These are phyloP conservation scores for Macroglossus sobrinus DNA, from an alignment of 2,113 vertebrate species.

Conservation along the genomic window DNA sequence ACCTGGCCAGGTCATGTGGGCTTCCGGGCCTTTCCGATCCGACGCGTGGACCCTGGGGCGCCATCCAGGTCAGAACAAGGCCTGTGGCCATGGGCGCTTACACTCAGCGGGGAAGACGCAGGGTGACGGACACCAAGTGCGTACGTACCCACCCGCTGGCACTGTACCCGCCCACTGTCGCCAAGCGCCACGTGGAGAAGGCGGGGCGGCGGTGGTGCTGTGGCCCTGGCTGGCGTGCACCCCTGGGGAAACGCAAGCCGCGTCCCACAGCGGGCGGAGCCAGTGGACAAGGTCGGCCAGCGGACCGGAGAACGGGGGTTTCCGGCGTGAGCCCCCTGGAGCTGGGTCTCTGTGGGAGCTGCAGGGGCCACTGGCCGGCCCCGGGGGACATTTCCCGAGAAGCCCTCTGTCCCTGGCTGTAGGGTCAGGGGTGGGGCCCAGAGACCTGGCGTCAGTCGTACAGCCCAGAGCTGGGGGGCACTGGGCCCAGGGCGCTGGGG, in stretches of 20 bases:
- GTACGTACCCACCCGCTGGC: neutral
- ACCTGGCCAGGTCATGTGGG: neutral
- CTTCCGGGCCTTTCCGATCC: neutral
- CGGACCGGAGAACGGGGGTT: neutral
- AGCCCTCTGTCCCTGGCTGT: neutral
- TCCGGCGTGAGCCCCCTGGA: too few relatives aligned
- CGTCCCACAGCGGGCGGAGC: neutral
- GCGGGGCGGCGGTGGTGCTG: neutral
- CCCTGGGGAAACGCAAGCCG: neutral
- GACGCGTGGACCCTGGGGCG: neutral
- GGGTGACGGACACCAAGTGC: neutral
- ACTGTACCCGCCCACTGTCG: neutral
- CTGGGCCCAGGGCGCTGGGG: neutral
- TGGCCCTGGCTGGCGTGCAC: fast-evolving
- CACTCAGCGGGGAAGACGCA: neutral
- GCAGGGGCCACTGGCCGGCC: neutral
- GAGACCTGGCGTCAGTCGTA: neutral
- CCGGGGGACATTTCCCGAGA: neutral
- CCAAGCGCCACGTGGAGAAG: neutral
- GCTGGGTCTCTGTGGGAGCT: too few relatives aligned
- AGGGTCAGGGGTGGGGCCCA: neutral
- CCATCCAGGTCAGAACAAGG: neutral
- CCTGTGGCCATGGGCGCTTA: fast-evolving
- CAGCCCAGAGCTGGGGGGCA: neutral
- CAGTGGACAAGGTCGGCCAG: neutral